Conservation (phyloP, 2,797 vertebrate genomes). For the Pseudochaenichthys georgianus region DNA sequence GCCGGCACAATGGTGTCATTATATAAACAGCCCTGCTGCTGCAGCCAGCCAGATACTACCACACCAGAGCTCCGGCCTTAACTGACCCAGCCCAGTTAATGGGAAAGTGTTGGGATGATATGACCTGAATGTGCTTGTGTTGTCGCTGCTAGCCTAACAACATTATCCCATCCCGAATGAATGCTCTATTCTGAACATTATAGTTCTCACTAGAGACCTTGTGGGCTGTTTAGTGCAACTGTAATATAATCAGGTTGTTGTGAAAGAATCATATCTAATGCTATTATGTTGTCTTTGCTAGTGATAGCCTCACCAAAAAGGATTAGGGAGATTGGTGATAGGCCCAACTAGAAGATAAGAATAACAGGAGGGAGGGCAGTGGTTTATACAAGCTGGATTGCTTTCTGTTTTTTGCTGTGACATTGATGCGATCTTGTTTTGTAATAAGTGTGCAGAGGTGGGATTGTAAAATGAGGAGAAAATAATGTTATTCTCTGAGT, state of each 20-base stretch:
- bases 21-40: slow-evolving; percentile 80
- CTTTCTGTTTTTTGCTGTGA: slow-evolving; percentile 44
- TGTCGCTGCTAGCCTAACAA: slow-evolving; percentile 57
- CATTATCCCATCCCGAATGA: slow-evolving; percentile 66
- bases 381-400: slow-evolving; percentile 45
- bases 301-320: slow-evolving; percentile 68
- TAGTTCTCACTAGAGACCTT: slow-evolving; percentile 42
- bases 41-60: slow-evolving; percentile 69
- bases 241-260: slow-evolving; percentile 73
- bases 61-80: slow-evolving; percentile 69
- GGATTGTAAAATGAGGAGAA: slow-evolving; percentile 2
- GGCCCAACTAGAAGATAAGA: slow-evolving; percentile 68
- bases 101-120: slow-evolving; percentile 74
- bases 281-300: slow-evolving; percentile 71
- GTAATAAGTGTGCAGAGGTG: slow-evolving; percentile 19
- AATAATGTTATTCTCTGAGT: not conserved
- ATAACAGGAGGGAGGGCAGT: slow-evolving; percentile 37
- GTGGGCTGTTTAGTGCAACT: slow-evolving; percentile 68
- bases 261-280: slow-evolving; percentile 78
- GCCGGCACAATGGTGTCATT: slow-evolving; percentile 85
- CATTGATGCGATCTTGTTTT: slow-evolving; percentile 46
- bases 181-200: slow-evolving; percentile 56
- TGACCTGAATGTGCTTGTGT: slow-evolving; percentile 73
- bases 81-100: slow-evolving; percentile 76
- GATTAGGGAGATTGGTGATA: slow-evolving; percentile 79